Evolutionary conservation across 2,888 invertebrate genomes (phyloP), one percentile per base, ranked within the genome.

Genomic region (Malacosoma neustria): DNA sequence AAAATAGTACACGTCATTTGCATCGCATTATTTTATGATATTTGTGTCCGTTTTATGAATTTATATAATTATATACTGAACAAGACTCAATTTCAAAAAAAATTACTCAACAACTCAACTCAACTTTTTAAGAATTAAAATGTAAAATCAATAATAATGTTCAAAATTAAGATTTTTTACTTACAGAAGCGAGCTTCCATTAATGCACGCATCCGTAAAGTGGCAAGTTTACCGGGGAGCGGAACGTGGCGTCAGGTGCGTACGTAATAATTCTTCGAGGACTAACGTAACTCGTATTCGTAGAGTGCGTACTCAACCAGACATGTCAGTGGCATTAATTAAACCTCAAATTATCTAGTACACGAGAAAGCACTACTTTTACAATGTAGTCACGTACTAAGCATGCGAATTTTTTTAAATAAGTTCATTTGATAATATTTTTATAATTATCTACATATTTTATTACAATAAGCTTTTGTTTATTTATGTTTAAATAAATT

Each of bases 261-360:
- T 46, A 39, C 35, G 51, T 50, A 46, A 59, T 62, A 58, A 64
- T 62, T 64, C 59, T 62, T 62, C 58, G 43, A 51, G 46, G 48
- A 45, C 58, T 59, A 54, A 63, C 49, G 49, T 50, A 47, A 33
- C 45, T 34, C 36, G 32, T 38, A 42, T 38, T 34, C 36, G 32
- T 38, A 42, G 40, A 44, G 34, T 35, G 32, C 39, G 41, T 37
- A 45, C 42, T 49, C 46, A 41, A 40, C 35, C 38, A 49, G 46
- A 49, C 40, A 42, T 45, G 46, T 45, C 45, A 39, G 39, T 39
- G 41, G 39, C 42, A 46, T 46, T 45, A 46, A n/a, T 38, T 39
- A 14, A 37, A 41, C 29, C 41, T 34, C 36, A 33, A 5, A 11
- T 31, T 31, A 31, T 12, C 11, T 7, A n/a, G 11, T 11, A 31